phyloP scores from a whole-genome alignment of 2,113 vertebrate species.

The Gasterosteus aculeatus region DNA sequence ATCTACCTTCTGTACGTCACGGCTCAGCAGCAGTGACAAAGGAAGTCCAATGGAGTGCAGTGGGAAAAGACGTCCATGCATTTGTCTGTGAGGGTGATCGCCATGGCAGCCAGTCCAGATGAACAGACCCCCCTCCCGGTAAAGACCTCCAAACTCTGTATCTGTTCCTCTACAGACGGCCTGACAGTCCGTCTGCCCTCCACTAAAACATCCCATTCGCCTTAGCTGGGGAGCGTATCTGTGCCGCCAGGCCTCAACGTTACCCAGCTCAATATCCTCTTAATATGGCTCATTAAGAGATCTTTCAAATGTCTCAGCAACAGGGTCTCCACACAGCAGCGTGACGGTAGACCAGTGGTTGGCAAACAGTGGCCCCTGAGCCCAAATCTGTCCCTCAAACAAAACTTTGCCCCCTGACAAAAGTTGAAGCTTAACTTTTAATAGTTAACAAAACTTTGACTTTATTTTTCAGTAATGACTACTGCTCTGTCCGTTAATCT shows the following conservation, averaged over 20 bases:
- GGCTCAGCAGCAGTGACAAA: slow-evolving; percentile 2
- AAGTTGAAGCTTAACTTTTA: not conserved
- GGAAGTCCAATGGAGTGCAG: slow-evolving; percentile 8
- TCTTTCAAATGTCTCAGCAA: not conserved
- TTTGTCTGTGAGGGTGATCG: slow-evolving; percentile 13
- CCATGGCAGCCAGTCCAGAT: slow-evolving; percentile 47
- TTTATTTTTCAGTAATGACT: not conserved
- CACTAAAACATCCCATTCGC: not conserved
- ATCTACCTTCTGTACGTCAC: not conserved
- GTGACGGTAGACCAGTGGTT: not conserved
- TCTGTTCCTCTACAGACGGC: not conserved
- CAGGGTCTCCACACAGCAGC: not conserved
- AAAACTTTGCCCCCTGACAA: not conserved
- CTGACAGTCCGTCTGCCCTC: not conserved
- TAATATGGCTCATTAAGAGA: not conserved
- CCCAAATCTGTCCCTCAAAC: not conserved
- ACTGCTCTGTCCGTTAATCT: not conserved
- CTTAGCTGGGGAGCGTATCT: slow-evolving; percentile 2
- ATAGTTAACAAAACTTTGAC: not conserved
- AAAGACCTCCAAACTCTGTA: slow-evolving; percentile 18
- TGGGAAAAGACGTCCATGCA: not conserved
- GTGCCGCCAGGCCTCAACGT: not conserved
- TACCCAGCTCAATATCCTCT: not conserved
- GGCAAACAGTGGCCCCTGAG: not conserved
- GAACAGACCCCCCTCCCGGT: not conserved